These are phyloP conservation scores for Cavia aperea DNA, from an alignment of 2,113 vertebrate species.

Conservation along the genomic window DNA sequence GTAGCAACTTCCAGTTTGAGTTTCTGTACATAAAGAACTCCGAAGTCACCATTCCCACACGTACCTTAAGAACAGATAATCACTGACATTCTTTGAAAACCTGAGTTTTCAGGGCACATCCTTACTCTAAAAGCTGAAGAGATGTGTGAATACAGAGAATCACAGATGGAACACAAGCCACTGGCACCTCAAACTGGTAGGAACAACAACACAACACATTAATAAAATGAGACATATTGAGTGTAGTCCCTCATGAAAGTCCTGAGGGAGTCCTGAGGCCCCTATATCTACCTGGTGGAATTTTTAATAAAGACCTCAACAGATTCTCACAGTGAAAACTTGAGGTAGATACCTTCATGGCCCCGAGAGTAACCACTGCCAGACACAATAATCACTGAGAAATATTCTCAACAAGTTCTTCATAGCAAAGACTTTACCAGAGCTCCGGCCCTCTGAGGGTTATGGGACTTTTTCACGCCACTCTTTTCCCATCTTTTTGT, in stretches of 20 bases:
- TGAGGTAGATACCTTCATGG: neutral
- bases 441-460: too few relatives aligned
- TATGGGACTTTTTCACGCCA: neutral
- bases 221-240: neutral
- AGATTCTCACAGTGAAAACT: neutral
- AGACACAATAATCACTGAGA: neutral
- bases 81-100: neutral
- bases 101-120: neutral
- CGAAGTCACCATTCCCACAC: neutral
- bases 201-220: neutral
- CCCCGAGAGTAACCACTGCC: neutral
- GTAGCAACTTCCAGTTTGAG: neutral
- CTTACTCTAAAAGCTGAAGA: neutral
- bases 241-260: neutral
- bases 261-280: neutral
- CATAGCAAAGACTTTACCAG: neutral
- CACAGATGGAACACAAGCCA: neutral
- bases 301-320: neutral
- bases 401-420: neutral
- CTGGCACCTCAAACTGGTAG: neutral
- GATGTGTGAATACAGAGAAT: neutral
- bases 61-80: neutral
- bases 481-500: neutral
- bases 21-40: neutral
- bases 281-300: neutral